These are phyloP conservation scores for Pseudopipra pipra DNA, from an alignment of 2,113 vertebrate species.

Conservation along the genomic window DNA sequence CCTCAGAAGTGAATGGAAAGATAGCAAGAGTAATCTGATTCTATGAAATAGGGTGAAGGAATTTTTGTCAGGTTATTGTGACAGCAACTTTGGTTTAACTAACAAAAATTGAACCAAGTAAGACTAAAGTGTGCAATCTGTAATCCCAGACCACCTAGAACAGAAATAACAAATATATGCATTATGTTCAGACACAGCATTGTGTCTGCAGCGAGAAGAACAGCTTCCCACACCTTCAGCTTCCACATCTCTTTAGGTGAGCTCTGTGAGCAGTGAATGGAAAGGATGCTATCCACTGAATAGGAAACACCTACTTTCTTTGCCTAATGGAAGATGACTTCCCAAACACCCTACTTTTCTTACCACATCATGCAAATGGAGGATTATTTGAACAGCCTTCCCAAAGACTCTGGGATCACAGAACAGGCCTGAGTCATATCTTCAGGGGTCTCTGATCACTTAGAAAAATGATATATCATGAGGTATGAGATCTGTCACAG, in stretches of 20 bases:
- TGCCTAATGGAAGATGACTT: neutral
- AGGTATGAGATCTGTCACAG: neutral
- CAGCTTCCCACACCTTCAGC: neutral
- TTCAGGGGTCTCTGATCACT: neutral
- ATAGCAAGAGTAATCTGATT: neutral
- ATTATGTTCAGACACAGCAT: neutral
- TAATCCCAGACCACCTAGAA: neutral
- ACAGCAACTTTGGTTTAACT: neutral
- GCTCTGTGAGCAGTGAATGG: neutral
- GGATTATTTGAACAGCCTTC: neutral
- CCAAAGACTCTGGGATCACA: neutral
- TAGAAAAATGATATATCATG: neutral
- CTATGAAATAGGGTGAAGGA: neutral
- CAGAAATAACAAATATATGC: neutral
- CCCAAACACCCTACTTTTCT: neutral
- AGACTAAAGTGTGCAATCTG: neutral
- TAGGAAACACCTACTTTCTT: neutral
- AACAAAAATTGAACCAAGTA: neutral
- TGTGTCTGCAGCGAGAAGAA: rapidly evolving
- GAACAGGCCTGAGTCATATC: neutral
- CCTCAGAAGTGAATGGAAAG: neutral
- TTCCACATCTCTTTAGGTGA: neutral
- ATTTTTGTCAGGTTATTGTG: neutral
- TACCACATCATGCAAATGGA: neutral
- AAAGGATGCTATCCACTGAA: neutral